Conservation (phyloP, 1,140 invertebrate genomes). For the Drosophila fuyamai region DNA sequence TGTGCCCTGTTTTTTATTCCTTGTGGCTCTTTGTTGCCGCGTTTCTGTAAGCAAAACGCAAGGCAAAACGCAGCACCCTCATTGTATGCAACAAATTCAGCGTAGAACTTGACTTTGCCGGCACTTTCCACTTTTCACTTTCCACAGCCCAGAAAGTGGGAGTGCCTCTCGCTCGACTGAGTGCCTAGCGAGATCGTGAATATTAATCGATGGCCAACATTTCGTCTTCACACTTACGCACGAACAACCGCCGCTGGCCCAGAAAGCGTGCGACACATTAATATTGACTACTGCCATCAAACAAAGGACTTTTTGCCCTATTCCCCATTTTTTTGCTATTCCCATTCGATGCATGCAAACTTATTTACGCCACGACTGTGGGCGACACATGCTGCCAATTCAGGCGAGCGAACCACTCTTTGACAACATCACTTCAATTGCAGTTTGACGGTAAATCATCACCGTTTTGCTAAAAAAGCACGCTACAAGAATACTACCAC, state of each 20-base stretch:
- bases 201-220: constrained; percentile 39
- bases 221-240: constrained; percentile 29
- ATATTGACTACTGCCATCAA: constrained; percentile 28
- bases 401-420: constrained; percentile 23
- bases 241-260: constrained; percentile 1
- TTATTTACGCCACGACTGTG: constrained; percentile 37
- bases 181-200: constrained; percentile 32
- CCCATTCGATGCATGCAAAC: constrained; percentile 18
- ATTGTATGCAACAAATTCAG: constrained; percentile 63
- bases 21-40: constrained; percentile 18
- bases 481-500: neutral
- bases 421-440: constrained; percentile 59
- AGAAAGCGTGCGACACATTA: constrained; percentile 19
- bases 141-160: neutral
- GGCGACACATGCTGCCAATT: constrained; percentile 24
- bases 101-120: constrained; percentile 66
- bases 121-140: constrained; percentile 45
- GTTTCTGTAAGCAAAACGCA: constrained; percentile 25
- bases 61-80: constrained; percentile 14
- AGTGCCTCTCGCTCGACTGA: constrained; percentile 19
- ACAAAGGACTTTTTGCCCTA: constrained; percentile 21
- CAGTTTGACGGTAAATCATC: constrained; percentile 59
- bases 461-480: constrained; percentile 17
- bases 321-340: neutral
- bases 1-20: constrained; percentile 15